Conservation (phyloP, 1,140 invertebrate species). For the Rhagoletis zephyria region DNA sequence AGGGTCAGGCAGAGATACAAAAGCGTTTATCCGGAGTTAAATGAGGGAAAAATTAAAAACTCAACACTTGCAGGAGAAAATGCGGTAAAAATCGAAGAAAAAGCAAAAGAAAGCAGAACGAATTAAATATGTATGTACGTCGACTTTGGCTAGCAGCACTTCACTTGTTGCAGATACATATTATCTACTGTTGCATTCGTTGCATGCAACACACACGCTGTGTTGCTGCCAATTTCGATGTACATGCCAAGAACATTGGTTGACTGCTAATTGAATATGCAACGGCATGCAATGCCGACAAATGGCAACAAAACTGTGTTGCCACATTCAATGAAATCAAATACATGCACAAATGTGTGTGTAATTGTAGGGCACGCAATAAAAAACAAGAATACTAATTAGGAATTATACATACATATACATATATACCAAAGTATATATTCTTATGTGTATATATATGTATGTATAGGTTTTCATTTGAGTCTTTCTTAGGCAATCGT, state of each 20-base stretch:
- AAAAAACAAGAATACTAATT: background rate
- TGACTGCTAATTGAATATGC: slow-evolving; percentile 35
- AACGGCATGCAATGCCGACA: background rate
- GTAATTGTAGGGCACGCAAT: slow-evolving; percentile 29
- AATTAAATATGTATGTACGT: background rate
- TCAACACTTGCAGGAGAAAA: background rate
- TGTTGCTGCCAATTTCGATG: slow-evolving; percentile 9
- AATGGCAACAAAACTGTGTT: slow-evolving; percentile 29
- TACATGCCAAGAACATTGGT: background rate
- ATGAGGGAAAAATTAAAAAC: slow-evolving; percentile 43
- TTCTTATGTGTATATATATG: background rate
- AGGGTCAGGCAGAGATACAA: background rate
- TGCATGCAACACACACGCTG: slow-evolving; percentile 31
- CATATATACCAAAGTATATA: too few species aligned
- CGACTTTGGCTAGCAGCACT: background rate
- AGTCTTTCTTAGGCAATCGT: background rate
- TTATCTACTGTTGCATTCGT: background rate
- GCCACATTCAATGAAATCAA: slow-evolving; percentile 19
- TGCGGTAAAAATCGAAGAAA: background rate
- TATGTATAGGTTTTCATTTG: background rate
- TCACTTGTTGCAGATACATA: slow-evolving; percentile 19
- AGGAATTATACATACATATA: background rate
- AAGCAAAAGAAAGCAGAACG: background rate
- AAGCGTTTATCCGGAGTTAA: slow-evolving; percentile 33
- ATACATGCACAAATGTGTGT: background rate